A percentile compares a stretch with the other conserved stretches of the same genome.
Evolutionary conservation across 35 echinoderm and acorn worm species (phyloP).

Genomic region (Ptychodera flava): DNA sequence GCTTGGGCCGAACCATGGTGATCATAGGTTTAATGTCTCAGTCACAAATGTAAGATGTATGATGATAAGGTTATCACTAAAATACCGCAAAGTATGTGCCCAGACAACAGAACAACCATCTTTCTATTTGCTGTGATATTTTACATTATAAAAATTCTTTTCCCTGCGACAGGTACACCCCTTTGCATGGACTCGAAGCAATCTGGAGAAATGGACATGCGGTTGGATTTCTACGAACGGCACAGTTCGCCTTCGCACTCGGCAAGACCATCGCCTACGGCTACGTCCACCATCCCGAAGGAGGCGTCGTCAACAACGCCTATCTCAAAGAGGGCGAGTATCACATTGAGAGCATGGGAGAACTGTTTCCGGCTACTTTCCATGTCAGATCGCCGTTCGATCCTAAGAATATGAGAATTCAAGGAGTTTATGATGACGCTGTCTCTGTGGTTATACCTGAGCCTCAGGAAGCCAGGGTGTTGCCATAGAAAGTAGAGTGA

Average conservation of each 20-base stretch:
- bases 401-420: slow-evolving; percentile 65
- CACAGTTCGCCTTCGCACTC: slow-evolving; percentile 60
- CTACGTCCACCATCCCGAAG: slow-evolving; percentile 53
- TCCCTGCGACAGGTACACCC: slow-evolving; percentile 19
- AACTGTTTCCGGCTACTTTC: slow-evolving; percentile 42
- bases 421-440: slow-evolving; percentile 54
- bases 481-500: too few species aligned
- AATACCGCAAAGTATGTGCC: too few species aligned
- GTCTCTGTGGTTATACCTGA: not conserved
- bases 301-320: slow-evolving; percentile 58
- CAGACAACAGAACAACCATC: too few species aligned
- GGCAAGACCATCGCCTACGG: slow-evolving; percentile 74
- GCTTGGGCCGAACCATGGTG: too few species aligned
- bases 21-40: too few species aligned
- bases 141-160: not conserved
- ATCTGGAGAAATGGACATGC: slow-evolving; percentile 70
- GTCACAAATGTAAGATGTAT: too few species aligned
- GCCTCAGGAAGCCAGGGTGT: not conserved
- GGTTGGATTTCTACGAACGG: slow-evolving; percentile 63
- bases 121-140: too few species aligned
- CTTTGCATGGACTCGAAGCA: slow-evolving; percentile 69
- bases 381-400: slow-evolving; percentile 91
- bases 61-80: too few species aligned
- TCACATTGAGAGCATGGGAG: slow-evolving; percentile 82
- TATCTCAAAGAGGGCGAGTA: slow-evolving; percentile 80